Evolutionary conservation across 2,888 invertebrate genomes (phyloP).

Genomic region (Homarus gammarus): DNA sequence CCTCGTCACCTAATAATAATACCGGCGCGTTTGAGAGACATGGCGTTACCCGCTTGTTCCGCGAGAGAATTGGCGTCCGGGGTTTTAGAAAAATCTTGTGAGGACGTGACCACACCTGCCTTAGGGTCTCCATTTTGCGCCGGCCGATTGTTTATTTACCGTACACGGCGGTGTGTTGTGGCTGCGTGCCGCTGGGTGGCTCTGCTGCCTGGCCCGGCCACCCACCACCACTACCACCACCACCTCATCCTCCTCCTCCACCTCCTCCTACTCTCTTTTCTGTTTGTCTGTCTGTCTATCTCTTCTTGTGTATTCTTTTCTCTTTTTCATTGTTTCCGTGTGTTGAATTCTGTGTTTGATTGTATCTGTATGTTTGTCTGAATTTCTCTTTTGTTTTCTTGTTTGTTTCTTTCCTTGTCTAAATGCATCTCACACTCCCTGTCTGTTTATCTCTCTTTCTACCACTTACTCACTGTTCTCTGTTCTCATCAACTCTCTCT

Average conservation of each 20-base stretch:
- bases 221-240: too few relatives aligned
- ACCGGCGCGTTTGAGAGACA: background rate
- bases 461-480: background rate
- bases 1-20: background rate
- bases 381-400: background rate
- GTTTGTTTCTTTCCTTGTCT: background rate
- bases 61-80: background rate
- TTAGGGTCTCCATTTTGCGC: background rate
- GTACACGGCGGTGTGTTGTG: background rate
- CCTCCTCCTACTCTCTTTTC: slow-evolving; percentile 25
- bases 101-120: background rate
- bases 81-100: background rate
- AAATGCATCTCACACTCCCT: slow-evolving; percentile 14
- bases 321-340: background rate
- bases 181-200: background rate
- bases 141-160: background rate
- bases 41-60: background rate
- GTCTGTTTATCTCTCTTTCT: too few relatives aligned
- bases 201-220: slow-evolving; percentile 1
- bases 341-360: background rate
- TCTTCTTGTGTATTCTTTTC: background rate
- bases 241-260: too few relatives aligned
- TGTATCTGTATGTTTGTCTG: background rate
- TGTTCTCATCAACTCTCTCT: background rate
- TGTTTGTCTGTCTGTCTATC: slow-evolving; percentile 14